phyloP scores from a whole-genome alignment of 1,140 invertebrate species.

The Formica selysi region DNA sequence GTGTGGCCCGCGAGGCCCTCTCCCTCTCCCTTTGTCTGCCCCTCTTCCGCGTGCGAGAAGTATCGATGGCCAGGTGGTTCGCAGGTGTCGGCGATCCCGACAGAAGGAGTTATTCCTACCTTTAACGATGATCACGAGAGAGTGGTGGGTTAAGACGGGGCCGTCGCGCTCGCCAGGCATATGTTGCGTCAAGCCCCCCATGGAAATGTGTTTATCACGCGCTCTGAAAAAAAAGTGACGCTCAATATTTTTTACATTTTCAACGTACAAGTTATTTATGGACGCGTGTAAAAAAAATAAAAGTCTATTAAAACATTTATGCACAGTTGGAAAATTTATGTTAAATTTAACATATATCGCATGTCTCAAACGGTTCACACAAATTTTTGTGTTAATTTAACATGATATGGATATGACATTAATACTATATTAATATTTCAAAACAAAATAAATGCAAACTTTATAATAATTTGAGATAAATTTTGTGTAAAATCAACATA shows the following conservation, averaged over 20 bases:
- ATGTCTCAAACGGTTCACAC: too few species aligned
- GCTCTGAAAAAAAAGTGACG: neutral
- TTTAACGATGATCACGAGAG: slow-evolving; percentile 38
- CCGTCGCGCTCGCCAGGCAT: slow-evolving; percentile 32
- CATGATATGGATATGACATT: too few species aligned
- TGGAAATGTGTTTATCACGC: neutral
- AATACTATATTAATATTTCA: too few species aligned
- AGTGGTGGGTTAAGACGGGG: slow-evolving; percentile 24
- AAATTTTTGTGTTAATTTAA: too few species aligned
- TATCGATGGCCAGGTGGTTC: slow-evolving; percentile 61
- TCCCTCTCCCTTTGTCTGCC: neutral
- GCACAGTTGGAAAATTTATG: neutral
- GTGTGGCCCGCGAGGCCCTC: neutral
- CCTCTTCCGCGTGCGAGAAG: too few species aligned
- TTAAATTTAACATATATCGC: too few species aligned
- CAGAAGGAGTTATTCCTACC: slow-evolving; percentile 49
- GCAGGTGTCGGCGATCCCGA: slow-evolving; percentile 55
- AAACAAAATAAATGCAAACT: too few species aligned
- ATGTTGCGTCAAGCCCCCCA: slow-evolving; percentile 37
- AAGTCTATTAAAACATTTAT: neutral
- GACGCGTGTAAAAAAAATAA: slow-evolving; percentile 5
- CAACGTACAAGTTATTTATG: neutral
- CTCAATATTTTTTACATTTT: neutral
- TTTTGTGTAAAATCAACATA: too few species aligned
- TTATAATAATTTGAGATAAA: too few species aligned